These are phyloP conservation scores for Crotalus tigris DNA, from an alignment of 2,113 vertebrate genomes.

Conservation along the genomic window DNA sequence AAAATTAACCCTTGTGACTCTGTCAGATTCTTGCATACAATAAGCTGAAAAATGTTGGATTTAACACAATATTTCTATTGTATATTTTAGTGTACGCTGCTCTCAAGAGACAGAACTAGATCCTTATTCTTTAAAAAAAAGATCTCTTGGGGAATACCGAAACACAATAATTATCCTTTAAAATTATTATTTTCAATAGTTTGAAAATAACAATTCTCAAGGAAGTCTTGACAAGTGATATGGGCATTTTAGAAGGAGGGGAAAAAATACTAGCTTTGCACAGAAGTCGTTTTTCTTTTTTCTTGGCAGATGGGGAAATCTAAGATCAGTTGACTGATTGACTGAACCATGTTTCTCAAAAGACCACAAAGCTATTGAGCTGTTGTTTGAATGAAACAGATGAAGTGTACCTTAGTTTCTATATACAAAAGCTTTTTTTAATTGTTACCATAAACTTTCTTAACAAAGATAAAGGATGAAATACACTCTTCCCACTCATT, in stretches of 20 bases:
- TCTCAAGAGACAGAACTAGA: neutral
- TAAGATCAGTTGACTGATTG: conserved; percentile 13
- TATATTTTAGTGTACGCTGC: neutral
- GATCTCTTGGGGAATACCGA: neutral
- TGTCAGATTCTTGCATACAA: neutral
- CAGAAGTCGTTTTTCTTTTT: neutral
- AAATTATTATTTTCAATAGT: neutral
- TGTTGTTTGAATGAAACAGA: conserved; percentile 28
- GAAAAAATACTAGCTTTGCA: conserved; percentile 1
- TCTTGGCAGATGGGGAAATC: conserved; percentile 14
- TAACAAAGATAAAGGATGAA: neutral
- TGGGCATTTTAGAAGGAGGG: neutral
- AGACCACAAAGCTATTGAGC: conserved; percentile 6
- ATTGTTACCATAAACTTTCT: neutral
- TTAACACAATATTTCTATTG: neutral
- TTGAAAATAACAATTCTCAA: neutral
- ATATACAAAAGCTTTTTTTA: conserved; percentile 11
- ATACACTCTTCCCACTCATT: neutral
- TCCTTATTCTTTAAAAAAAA: neutral
- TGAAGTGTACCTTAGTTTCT: conserved; percentile 6
- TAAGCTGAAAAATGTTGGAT: neutral
- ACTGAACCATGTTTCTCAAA: neutral
- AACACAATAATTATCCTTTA: neutral
- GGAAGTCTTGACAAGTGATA: neutral
- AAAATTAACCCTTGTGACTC: neutral